Percentiles rank a stretch among this genome's conserved stretches.
phyloP scores from a whole-genome alignment of 2,888 invertebrate species.

The Erebia ligea region DNA sequence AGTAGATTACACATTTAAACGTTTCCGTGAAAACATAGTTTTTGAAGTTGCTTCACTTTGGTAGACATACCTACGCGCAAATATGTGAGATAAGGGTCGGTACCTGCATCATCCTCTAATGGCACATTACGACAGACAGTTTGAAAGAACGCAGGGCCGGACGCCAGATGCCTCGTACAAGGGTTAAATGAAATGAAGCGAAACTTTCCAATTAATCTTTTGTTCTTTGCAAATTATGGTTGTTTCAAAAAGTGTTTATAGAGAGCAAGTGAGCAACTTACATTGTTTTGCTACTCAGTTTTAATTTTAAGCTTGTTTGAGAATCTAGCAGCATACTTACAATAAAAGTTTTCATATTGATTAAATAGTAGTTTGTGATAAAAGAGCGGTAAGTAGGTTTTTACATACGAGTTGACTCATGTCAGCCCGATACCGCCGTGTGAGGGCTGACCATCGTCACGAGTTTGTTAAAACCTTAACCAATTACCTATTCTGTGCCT shows the following conservation, averaged over 20 bases:
- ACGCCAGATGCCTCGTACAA: slow-evolving; percentile 53
- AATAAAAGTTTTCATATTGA: no score
- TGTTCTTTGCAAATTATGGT: not conserved
- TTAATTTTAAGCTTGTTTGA: no score
- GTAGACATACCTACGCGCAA: not conserved
- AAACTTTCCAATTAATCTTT: slow-evolving; percentile 48
- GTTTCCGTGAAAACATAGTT: no score
- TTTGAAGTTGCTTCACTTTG: slow-evolving; percentile 8
- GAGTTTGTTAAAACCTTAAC: no score
- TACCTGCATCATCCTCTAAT: slow-evolving; percentile 74
- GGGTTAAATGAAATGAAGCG: slow-evolving; percentile 52
- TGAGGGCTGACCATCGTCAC: no score
- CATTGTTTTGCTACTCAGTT: not conserved
- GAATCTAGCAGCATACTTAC: no score
- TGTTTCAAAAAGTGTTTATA: not conserved
- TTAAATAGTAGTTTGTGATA: no score
- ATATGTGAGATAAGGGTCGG: slow-evolving; percentile 66
- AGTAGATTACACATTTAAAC: no score
- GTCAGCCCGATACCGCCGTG: no score
- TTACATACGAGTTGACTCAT: no score
- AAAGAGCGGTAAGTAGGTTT: no score
- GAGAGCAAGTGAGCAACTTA: not conserved
- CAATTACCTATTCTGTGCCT: no score
- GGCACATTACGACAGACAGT: slow-evolving; percentile 71
- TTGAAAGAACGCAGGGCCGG: slow-evolving; percentile 51